Evolutionary conservation across 2,797 vertebrate species (phyloP), one percentile per base, ranked within the genome.

Genomic region (Kryptopterus vitreolus): DNA sequence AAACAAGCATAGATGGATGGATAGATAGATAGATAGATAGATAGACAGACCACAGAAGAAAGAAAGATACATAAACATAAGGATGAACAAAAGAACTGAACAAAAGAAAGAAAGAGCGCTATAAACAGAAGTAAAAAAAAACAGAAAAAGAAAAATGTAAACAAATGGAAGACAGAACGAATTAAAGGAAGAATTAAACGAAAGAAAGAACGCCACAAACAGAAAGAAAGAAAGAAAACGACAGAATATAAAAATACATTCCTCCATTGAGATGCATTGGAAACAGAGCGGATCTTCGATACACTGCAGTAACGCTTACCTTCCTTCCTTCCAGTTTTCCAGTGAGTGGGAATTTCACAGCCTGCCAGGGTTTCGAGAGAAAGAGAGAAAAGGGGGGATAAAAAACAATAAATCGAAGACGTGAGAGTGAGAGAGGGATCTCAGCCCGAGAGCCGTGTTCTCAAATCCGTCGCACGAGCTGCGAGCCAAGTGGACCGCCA

Each of bases 251-350:
- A 43, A 10, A 43, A 43, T 29, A 48, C 79, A 79, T 77, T 79
- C 73, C 61, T 82, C 79, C 76, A 43, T 83, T 65, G 76, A 81
- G 65, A 74, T 58, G 73, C 73, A 84, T 82, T 73, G 80, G 80
- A 85, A 87, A 66, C 66, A 73, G 80, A 85, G 81, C 78, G 79
- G 71, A 86, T 82, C 85, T 74, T 55, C 63, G 81, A 86, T 85
- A 85, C 76, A 81, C 20, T 26, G 55, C 59, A 68, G 72, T 26
- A 18, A 70, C 65, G 83, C 87, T 88, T 86, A 88, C 87, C 86
- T 46, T 85, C 72, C 53, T 75, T 79, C 72, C 57, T 80, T 80
- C 78, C 79, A 75, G 70, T 81, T 83, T 83, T 85, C 79, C 84
- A 83, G 50, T 31, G 79, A 82, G 76, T 76, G 72, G 66, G 81